Evolutionary conservation across 2,888 invertebrate genomes (phyloP).

Genomic region (Lathronympha strigana): DNA sequence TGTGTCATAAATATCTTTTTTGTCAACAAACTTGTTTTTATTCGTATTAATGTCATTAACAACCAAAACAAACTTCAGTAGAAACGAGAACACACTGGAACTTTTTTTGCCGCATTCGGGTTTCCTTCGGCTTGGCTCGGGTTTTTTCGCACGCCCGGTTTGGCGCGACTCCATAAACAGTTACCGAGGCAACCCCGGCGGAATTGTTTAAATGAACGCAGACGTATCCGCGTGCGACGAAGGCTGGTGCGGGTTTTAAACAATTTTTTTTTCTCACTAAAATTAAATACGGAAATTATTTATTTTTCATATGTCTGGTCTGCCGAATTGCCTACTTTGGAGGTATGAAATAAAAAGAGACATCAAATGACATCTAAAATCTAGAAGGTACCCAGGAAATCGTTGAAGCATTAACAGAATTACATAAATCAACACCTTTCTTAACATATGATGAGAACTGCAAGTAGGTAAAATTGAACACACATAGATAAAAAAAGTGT

Average conservation of each 20-base stretch:
- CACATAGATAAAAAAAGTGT: too few relatives aligned
- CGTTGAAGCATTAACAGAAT: too few relatives aligned
- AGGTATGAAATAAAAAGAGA: too few relatives aligned
- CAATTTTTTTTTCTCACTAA: not conserved
- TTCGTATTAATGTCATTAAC: not conserved
- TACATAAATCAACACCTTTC: too few relatives aligned
- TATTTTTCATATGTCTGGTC: not conserved
- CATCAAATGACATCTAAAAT: too few relatives aligned
- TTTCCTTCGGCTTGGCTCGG: slow-evolving; percentile 71
- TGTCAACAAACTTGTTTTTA: not conserved
- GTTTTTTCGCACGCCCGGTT: slow-evolving; percentile 78
- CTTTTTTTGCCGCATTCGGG: slow-evolving; percentile 71
- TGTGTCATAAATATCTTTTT: too few relatives aligned
- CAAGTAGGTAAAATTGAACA: too few relatives aligned
- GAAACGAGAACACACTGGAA: slow-evolving; percentile 34
- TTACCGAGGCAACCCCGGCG: slow-evolving; percentile 80
- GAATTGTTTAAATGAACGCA: slow-evolving; percentile 78
- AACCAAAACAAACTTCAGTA: slow-evolving; percentile 33
- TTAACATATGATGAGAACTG: too few relatives aligned
- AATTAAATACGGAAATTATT: not conserved
- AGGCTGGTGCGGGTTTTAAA: slow-evolving; percentile 26
- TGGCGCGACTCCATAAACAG: slow-evolving; percentile 81
- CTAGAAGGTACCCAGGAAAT: too few relatives aligned
- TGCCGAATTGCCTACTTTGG: not conserved
- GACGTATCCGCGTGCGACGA: slow-evolving; percentile 56